These are phyloP conservation scores for Palythoa grandis DNA, from an alignment of 92 coral and sea anemone species.

Conservation along the genomic window DNA sequence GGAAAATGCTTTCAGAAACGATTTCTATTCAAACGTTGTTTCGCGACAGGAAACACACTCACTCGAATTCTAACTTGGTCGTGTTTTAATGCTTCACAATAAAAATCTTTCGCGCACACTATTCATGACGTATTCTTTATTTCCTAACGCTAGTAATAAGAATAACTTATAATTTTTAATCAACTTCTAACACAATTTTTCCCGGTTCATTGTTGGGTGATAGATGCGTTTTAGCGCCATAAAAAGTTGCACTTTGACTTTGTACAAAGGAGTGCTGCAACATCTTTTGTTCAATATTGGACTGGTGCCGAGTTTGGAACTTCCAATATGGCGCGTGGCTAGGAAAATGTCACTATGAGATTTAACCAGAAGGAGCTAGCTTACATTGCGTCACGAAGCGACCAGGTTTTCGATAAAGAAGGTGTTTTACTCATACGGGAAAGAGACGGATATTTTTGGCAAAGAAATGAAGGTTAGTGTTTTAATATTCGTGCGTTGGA, in stretches of 20 bases:
- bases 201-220: no score
- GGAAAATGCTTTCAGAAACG: no score
- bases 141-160: no score
- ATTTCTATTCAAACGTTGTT: no score
- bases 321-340: conserved; percentile 41
- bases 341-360: conserved; percentile 66
- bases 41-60: no score
- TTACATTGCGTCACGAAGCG: conserved; percentile 83
- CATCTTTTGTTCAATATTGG: background rate
- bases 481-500: background rate
- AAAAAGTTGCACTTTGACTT: background rate
- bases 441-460: conserved; percentile 96
- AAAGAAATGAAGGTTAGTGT: conserved; percentile 86
- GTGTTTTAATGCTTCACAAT: no score
- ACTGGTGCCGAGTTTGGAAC: conserved; percentile 16
- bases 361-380: conserved; percentile 97
- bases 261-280: background rate
- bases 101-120: no score
- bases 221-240: no score
- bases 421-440: conserved; percentile 92
- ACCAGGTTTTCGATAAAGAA: conserved; percentile 89
- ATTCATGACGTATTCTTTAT: no score
- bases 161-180: no score
- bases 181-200: no score
- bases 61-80: no score